phyloP scores from a whole-genome alignment of 64 coral and sea anemone genomes.

The Catalaphyllia jardinei region DNA sequence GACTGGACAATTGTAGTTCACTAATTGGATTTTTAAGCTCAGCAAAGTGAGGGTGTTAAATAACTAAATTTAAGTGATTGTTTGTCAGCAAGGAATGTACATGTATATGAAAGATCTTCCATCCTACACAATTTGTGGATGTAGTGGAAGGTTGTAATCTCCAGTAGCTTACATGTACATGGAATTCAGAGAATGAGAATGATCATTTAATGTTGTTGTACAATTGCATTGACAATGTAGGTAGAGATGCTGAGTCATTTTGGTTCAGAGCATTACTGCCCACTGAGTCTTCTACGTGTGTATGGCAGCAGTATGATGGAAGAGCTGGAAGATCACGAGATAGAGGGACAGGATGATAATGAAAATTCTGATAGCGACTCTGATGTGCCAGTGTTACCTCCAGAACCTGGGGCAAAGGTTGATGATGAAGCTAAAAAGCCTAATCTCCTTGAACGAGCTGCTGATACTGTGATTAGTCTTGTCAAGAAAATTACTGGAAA shows the following conservation, averaged over 20 bases:
- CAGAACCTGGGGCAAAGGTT: conserved; percentile 59
- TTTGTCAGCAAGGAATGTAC: too few species aligned
- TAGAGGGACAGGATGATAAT: conserved; percentile 74
- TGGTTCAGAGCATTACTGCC: conserved; percentile 95
- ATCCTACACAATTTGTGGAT: too few species aligned
- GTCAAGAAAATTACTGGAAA: conserved; percentile 74
- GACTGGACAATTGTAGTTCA: too few species aligned
- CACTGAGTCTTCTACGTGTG: conserved; percentile 87
- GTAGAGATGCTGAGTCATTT: conserved; percentile 98
- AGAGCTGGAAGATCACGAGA: conserved; percentile 96
- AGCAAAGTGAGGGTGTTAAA: too few species aligned
- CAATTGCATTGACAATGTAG: conserved; percentile 16
- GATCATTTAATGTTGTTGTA: background rate
- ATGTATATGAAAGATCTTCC: too few species aligned
- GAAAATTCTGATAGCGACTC: conserved; percentile 61
- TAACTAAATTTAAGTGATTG: too few species aligned
- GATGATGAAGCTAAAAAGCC: conserved; percentile 56
- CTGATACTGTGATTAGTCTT: conserved; percentile 84
- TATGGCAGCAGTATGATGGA: conserved; percentile 95
- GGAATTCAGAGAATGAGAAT: too few species aligned
- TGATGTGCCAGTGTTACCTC: conserved; percentile 74
- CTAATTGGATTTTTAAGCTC: too few species aligned
- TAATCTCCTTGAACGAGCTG: conserved; percentile 79
- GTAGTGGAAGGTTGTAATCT: too few species aligned
- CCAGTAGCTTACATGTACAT: background rate